A percentile compares a stretch with the other conserved stretches of the same genome.
Evolutionary conservation across 2,113 vertebrate species (phyloP).

Genomic region (Chinchilla lanigera): DNA sequence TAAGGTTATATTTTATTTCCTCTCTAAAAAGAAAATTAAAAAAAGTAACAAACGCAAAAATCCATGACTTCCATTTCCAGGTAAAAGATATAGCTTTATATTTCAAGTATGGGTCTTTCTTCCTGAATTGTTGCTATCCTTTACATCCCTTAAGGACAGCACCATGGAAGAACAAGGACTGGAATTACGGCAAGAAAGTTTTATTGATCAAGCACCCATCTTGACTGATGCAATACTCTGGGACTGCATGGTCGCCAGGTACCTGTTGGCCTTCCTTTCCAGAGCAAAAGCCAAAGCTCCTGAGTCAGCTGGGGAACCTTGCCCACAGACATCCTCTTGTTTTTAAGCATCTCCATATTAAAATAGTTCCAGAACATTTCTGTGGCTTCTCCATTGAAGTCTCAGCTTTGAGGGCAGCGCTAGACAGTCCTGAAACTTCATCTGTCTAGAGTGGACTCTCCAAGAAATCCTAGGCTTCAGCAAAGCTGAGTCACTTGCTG

Average conservation of each 20-base stretch:
- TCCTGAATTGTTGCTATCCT: background rate
- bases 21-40: conserved; percentile 35
- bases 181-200: background rate
- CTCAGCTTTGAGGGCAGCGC: background rate
- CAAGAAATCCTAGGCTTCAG: background rate
- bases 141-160: background rate
- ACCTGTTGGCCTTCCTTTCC: background rate
- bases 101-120: background rate
- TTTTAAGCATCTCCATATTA: background rate
- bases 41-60: background rate
- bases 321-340: background rate
- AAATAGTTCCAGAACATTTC: background rate
- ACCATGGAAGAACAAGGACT: background rate
- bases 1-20: conserved; percentile 27
- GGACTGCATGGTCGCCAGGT: background rate
- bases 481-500: background rate
- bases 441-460: background rate
- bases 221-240: background rate
- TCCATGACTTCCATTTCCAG: background rate
- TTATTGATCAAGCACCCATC: background rate
- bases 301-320: background rate
- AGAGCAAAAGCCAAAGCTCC: background rate
- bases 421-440: background rate
- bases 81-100: background rate
- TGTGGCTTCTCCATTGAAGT: background rate